Conservation (phyloP, 2,113 vertebrate genomes). For the Rhabdornis inornatus region DNA sequence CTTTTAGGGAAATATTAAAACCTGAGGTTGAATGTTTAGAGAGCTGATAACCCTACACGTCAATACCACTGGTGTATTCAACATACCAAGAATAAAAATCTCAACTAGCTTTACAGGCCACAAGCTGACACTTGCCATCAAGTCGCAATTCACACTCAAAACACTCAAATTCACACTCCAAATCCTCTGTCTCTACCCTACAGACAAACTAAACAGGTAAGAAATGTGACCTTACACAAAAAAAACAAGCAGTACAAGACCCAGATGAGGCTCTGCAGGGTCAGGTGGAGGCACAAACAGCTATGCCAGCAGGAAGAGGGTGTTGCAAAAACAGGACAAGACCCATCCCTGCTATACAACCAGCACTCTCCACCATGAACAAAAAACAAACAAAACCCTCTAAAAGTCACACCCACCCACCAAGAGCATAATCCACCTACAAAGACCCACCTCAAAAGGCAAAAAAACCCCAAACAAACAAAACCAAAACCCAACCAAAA, state of each 20-base stretch:
- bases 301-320: not conserved
- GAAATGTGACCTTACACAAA: not conserved
- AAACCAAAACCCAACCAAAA: not conserved
- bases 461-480: not conserved
- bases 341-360: not conserved
- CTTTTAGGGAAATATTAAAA: not conserved
- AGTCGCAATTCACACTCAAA: not conserved
- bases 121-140: not conserved
- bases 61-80: not conserved
- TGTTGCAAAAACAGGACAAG: not conserved
- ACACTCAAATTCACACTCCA: not conserved
- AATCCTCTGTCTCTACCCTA: not conserved
- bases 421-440: not conserved
- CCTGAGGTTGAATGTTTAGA: not conserved
- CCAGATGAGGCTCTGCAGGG: not conserved
- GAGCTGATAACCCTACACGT: not conserved
- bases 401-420: not conserved
- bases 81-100: not conserved
- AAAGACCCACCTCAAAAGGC: not conserved
- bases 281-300: not conserved
- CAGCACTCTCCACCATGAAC: not conserved
- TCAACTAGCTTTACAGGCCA: not conserved
- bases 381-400: rapidly evolving
- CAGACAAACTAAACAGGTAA: not conserved
- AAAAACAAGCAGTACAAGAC: not conserved